Evolutionary conservation across 2,797 vertebrate genomes (phyloP).

Genomic region (Coregonus suidteri): DNA sequence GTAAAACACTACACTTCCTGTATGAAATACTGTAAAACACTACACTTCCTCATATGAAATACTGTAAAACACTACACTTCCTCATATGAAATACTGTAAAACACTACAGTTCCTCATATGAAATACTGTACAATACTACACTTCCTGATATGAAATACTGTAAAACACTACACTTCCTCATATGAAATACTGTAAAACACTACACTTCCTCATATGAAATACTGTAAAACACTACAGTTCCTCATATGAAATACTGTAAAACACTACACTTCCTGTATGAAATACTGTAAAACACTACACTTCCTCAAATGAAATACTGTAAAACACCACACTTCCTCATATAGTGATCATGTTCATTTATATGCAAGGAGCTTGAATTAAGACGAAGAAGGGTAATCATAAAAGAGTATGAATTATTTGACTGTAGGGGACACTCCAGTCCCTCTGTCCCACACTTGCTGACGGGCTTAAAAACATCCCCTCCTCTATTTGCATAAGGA

Average conservation of each 20-base stretch:
- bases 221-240: not conserved
- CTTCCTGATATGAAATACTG: not conserved
- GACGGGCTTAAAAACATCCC: not conserved
- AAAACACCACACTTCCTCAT: not conserved
- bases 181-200: not conserved
- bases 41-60: not conserved
- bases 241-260: not conserved
- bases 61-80: not conserved
- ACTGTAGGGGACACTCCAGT: not conserved
- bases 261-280: not conserved
- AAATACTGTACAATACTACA: not conserved
- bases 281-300: not conserved
- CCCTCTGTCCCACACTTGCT: not conserved
- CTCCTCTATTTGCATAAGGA: conserved; percentile 3
- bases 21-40: not conserved
- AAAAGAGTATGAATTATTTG: not conserved
- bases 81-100: not conserved
- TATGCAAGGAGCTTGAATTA: not conserved
- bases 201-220: not conserved
- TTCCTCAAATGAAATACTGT: not conserved
- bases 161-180: not conserved
- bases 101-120: not conserved
- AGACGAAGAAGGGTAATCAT: conserved; percentile 1
- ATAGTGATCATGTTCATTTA: not conserved
- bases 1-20: not conserved